A percentile compares a stretch with the other conserved stretches of the same genome.
These are phyloP conservation scores for Poecilia velifera DNA, from an alignment of 2,797 vertebrate species.

Conservation along the genomic window DNA sequence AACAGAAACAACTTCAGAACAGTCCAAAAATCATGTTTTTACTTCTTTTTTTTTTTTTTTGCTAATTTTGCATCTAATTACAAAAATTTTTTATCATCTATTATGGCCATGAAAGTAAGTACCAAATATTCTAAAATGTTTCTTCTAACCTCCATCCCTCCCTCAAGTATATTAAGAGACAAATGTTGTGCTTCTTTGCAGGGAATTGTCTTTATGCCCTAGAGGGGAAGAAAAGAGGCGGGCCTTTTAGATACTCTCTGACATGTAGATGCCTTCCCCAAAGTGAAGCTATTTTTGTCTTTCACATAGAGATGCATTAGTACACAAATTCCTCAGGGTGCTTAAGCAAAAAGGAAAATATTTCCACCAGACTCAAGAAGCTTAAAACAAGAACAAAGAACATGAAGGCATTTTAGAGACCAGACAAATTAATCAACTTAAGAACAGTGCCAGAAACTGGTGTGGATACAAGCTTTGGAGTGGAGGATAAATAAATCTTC, in stretches of 20 bases:
- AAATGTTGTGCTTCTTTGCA: neutral
- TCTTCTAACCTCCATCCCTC: neutral
- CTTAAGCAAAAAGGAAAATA: conserved; percentile 35
- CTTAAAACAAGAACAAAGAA: conserved; percentile 23
- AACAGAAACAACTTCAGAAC: neutral
- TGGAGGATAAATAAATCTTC: conserved; percentile 15
- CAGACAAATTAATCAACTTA: conserved; percentile 17
- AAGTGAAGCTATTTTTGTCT: conserved; percentile 66
- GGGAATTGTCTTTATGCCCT: conserved; percentile 23
- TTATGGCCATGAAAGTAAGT: conserved; percentile 1
- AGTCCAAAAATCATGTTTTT: neutral
- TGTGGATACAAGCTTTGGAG: neutral
- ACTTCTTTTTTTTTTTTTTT: neutral
- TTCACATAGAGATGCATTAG: conserved; percentile 54
- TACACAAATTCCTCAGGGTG: conserved; percentile 54
- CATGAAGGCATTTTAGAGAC: conserved; percentile 20
- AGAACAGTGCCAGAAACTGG: conserved; percentile 4
- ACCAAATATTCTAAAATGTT: neutral
- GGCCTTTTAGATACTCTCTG: conserved; percentile 39
- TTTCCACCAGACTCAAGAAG: conserved; percentile 40
- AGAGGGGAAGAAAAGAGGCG: conserved; percentile 15
- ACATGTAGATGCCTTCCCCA: conserved; percentile 52
- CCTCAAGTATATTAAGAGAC: neutral
- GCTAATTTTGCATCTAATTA: neutral
- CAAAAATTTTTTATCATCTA: neutral